Evolutionary conservation across 2,888 invertebrate species (phyloP).

Genomic region (Dryadula phaetusa): DNA sequence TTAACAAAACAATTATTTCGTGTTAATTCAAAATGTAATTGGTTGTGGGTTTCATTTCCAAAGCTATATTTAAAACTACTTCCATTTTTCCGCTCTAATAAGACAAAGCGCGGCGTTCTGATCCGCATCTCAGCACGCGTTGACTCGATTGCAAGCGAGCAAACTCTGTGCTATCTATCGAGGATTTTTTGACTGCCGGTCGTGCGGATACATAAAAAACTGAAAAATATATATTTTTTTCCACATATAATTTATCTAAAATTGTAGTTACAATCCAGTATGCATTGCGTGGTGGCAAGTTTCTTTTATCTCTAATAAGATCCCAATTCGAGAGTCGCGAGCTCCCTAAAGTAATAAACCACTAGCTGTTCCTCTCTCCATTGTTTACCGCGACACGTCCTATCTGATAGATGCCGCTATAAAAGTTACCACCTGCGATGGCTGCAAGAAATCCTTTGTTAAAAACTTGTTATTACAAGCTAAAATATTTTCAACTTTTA

Average conservation of each 20-base stretch:
- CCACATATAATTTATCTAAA: constrained; percentile 16
- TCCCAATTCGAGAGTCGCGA: constrained; percentile 72
- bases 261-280: constrained; percentile 49
- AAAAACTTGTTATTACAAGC: constrained; percentile 21
- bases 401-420: constrained; percentile 25
- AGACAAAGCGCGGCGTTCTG: too few relatives aligned
- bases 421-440: constrained; percentile 34
- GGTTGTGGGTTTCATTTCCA: too few relatives aligned
- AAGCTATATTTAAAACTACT: too few relatives aligned
- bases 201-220: too few relatives aligned
- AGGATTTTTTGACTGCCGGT: too few relatives aligned
- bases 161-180: too few relatives aligned
- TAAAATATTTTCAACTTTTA: constrained; percentile 11
- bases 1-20: too few relatives aligned
- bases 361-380: constrained; percentile 57
- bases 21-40: too few relatives aligned
- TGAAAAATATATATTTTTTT: too few relatives aligned
- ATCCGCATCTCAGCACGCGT: too few relatives aligned
- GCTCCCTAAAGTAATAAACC: constrained; percentile 81
- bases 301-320: constrained; percentile 83
- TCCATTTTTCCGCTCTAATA: too few relatives aligned
- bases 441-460: constrained; percentile 12
- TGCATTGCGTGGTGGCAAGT: constrained; percentile 73
- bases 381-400: constrained; percentile 50
- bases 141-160: too few relatives aligned